phyloP scores from a whole-genome alignment of 2,797 vertebrate species.

The Aldrovandia affinis region DNA sequence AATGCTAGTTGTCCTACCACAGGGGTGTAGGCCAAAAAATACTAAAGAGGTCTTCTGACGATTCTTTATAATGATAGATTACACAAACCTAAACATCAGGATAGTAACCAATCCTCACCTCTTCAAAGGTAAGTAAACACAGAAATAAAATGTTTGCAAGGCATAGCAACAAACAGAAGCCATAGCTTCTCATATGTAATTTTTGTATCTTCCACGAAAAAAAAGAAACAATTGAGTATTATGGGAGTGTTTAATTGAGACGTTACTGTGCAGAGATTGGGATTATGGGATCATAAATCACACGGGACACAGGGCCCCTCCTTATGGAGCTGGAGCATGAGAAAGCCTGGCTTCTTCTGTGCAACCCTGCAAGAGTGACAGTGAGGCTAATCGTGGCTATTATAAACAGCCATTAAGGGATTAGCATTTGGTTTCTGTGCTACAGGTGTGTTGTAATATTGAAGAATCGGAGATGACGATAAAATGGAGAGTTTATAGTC shows the following conservation, averaged over 20 bases:
- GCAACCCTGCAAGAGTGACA: neutral
- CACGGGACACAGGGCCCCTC: neutral
- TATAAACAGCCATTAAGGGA: neutral
- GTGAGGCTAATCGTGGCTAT: neutral
- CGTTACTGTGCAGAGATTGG: neutral
- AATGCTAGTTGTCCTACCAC: neutral
- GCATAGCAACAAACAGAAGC: neutral
- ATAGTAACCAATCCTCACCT: neutral
- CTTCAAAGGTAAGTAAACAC: neutral
- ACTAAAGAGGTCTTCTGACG: neutral
- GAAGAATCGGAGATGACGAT: too few species aligned
- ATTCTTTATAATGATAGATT: neutral
- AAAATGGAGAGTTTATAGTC: too few species aligned
- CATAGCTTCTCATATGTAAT: neutral
- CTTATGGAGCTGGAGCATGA: slow-evolving; percentile 4
- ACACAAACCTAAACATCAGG: neutral
- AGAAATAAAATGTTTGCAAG: neutral
- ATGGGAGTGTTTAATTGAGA: neutral
- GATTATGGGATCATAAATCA: slow-evolving; percentile 21
- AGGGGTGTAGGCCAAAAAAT: neutral
- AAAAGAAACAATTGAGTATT: neutral
- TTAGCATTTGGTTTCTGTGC: neutral
- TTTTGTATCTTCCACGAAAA: neutral
- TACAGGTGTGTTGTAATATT: too few species aligned
- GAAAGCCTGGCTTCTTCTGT: neutral